Base-by-base conservation (phyloP, 2,888 invertebrate genomes). In the Euproctis similis region DNA sequence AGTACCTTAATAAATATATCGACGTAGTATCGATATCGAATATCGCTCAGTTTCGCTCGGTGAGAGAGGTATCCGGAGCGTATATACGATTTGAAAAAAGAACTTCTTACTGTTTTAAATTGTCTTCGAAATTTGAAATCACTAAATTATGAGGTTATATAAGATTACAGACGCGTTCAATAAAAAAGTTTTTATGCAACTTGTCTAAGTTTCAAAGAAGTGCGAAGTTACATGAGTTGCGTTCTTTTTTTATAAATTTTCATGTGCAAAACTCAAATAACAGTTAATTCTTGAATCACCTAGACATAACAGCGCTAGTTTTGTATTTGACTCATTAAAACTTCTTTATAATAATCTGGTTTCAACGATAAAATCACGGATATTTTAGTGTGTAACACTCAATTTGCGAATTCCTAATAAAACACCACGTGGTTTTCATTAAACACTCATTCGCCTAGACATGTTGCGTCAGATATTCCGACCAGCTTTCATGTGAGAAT, bases 401-500 rank as follows among this genome's bases (percentile, higher is more conserved):
- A 33, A 8, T 17, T 26, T 26, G 24, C 26, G 21, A 28, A n/a
- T 35, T 34, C 31, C 8, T 7, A 8, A 33, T 42, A 42, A 21
- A 8, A 23, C 34, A 31, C 46, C 50, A 53, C 44, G 46, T 35
- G 43, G 46, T 39, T 44, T 47, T 42, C 36, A 42, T 42, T 34
- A 39, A 39, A 43, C 34, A 37, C 40, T 18, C 28, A 36, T 4
- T 8, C 29, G 28, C 35, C 41, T 42, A 46, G 39, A 41, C 42
- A 31, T 12, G 34, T 59, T 53, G 51, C 53, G 55, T 65, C 58
- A 52, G 42, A 39, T 52, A 60, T 56, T 66, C 59, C 62, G 59
- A 53, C 42, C 51, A 42, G 46, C 48, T 66, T 63, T 64, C 62
- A 53, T 59, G 57, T 39, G 65, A 63, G 67, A 60, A 66, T 63